Conservation (phyloP, 2,888 invertebrate genomes). For the Notodonta ziczac region DNA sequence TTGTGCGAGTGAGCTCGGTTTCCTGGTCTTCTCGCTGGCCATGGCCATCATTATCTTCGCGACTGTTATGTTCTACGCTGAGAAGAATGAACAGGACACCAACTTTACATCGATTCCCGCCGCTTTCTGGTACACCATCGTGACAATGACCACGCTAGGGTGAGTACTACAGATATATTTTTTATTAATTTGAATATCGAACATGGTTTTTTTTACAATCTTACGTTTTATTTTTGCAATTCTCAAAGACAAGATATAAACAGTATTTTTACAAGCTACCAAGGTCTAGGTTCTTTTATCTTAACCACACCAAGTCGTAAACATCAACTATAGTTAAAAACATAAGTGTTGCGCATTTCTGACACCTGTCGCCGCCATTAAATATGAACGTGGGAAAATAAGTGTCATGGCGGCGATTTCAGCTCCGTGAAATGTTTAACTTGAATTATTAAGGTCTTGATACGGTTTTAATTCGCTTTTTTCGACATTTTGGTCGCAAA, state of each 20-base stretch:
- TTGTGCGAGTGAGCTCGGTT: slow-evolving; percentile 99
- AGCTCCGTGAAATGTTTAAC: slow-evolving; percentile 40
- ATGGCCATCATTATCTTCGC: slow-evolving; percentile 99
- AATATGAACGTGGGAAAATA: slow-evolving; percentile 72
- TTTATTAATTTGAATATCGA: slow-evolving; percentile 1
- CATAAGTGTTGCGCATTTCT: slow-evolving; percentile 43
- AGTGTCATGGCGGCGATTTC: slow-evolving; percentile 70
- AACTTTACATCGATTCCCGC: slow-evolving; percentile 99
- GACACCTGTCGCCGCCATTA: slow-evolving; percentile 78
- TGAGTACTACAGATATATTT: slow-evolving; percentile 83
- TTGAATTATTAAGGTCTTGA: slow-evolving; percentile 35
- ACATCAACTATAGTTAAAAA: slow-evolving; percentile 21
- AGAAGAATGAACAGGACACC: slow-evolving; percentile 98
- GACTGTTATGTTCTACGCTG: slow-evolving; percentile 99
- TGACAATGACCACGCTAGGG: slow-evolving; percentile 99
- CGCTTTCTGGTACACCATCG: slow-evolving; percentile 99
- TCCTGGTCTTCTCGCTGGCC: slow-evolving; percentile 99
- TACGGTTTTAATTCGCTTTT: slow-evolving; percentile 30
- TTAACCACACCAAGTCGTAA: neutral
- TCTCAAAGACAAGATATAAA: neutral
- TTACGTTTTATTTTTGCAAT: too few species aligned
- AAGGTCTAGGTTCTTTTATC: neutral
- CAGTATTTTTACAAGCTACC: neutral
- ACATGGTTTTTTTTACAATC: neutral
- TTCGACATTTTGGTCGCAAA: slow-evolving; percentile 15